A percentile compares a stretch with the other conserved stretches of the same genome.
These are phyloP conservation scores for Parapsyche elsis DNA, from an alignment of 1,140 invertebrate species.

Conservation along the genomic window DNA sequence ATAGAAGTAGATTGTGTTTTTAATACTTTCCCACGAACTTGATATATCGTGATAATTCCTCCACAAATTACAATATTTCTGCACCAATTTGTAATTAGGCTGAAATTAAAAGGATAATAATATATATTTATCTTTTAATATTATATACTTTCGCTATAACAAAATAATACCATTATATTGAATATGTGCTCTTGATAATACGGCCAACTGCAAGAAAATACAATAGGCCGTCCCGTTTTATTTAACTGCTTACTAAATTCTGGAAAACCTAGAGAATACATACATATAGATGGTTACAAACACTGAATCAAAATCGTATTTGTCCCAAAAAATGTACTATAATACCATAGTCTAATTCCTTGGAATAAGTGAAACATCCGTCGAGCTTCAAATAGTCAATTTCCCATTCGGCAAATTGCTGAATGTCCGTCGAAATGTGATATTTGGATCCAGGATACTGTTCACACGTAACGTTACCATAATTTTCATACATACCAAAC, in stretches of 20 bases:
- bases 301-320: not conserved
- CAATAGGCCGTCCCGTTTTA: conserved; percentile 78
- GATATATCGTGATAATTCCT: conserved; percentile 89
- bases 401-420: conserved; percentile 84
- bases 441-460: conserved; percentile 83
- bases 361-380: conserved; percentile 77
- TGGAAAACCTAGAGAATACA: conserved; percentile 70
- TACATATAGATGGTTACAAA: not conserved
- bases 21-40: conserved; percentile 78
- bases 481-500: conserved; percentile 88
- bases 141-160: too few species aligned
- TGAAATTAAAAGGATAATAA: too few species aligned
- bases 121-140: too few species aligned
- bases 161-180: conserved; percentile 42
- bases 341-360: conserved; percentile 60
- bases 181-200: conserved; percentile 70
- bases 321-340: not conserved
- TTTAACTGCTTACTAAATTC: conserved; percentile 76
- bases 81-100: conserved; percentile 71
- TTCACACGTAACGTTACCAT: conserved; percentile 80
- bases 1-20: conserved; percentile 80
- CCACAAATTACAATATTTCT: conserved; percentile 77
- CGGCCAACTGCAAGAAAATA: conserved; percentile 87
- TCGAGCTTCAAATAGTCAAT: conserved; percentile 88
- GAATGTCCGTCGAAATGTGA: conserved; percentile 76